Percentiles rank a stretch among this genome's conserved stretches.
Conservation (phyloP, 2,113 vertebrate species). For the Cynopterus brachyotis region DNA sequence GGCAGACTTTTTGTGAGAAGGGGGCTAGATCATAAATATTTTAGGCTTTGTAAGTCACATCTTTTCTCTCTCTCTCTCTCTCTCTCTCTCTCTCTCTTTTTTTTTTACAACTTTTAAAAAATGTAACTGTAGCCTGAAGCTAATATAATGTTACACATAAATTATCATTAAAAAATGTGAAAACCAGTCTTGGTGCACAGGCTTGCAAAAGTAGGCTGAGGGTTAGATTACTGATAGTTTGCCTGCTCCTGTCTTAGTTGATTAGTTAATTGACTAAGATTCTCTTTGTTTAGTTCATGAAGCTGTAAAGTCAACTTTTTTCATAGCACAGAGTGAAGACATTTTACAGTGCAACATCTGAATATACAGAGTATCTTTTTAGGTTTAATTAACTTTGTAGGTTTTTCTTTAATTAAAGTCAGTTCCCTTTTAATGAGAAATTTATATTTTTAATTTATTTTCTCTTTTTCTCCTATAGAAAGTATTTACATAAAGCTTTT, state of each 20-base stretch:
- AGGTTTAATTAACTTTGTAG: not conserved
- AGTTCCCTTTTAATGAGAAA: not conserved
- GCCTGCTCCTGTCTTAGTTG: not conserved
- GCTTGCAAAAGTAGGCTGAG: not conserved
- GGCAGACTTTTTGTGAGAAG: not conserved
- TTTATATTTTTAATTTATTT: slow-evolving; percentile 34
- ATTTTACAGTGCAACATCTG: not conserved
- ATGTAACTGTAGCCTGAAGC: slow-evolving; percentile 3
- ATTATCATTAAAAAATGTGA: slow-evolving; percentile 1
- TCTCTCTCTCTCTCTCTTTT: too few species aligned
- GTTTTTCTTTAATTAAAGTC: slow-evolving; percentile 5
- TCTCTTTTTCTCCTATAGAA: not conserved
- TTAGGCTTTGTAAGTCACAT: not conserved
- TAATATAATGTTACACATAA: not conserved
- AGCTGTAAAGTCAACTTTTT: not conserved
- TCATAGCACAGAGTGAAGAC: not conserved
- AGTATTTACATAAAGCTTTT: not conserved
- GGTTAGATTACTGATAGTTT: not conserved
- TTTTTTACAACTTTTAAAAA: not conserved
- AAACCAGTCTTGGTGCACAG: slow-evolving; percentile 6
- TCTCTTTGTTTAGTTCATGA: not conserved
- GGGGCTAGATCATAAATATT: not conserved
- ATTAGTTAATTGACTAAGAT: not conserved
- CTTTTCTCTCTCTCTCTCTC: too few species aligned
- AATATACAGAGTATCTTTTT: slow-evolving; percentile 26